Conservation (phyloP, 2,113 vertebrate species). For the Sturnus vulgaris region DNA sequence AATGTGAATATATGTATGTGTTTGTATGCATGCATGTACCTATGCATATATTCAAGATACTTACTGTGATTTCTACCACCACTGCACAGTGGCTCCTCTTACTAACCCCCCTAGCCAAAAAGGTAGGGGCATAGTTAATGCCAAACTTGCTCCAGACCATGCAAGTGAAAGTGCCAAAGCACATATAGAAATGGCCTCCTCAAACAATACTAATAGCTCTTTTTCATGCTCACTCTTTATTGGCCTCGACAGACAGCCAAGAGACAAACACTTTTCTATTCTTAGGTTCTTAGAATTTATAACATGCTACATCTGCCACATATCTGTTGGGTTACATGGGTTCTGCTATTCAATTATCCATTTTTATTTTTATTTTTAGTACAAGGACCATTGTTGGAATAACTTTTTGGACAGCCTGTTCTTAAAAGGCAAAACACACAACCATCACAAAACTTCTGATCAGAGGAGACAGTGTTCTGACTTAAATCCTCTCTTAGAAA, state of each 20-base stretch:
- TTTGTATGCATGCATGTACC: background rate
- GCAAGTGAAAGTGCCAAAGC: slow-evolving; percentile 40
- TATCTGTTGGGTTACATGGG: slow-evolving; percentile 13
- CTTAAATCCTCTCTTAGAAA: background rate
- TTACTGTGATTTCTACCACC: slow-evolving; percentile 19
- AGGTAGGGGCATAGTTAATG: slow-evolving; percentile 19
- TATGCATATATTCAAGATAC: background rate
- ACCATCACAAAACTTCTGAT: background rate
- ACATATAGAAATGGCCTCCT: background rate
- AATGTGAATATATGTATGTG: background rate
- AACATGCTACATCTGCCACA: slow-evolving; percentile 55
- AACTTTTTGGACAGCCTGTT: background rate
- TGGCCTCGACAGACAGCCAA: background rate
- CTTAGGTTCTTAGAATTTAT: slow-evolving; percentile 43
- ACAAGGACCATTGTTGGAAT: background rate
- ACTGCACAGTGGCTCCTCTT: slow-evolving; percentile 10
- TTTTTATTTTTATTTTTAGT: slow-evolving; percentile 41
- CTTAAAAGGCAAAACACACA: background rate
- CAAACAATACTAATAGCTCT: background rate
- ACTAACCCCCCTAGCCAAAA: slow-evolving; percentile 31
- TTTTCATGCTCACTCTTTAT: slow-evolving; percentile 18
- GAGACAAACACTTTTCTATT: slow-evolving; percentile 16
- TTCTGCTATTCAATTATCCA: background rate
- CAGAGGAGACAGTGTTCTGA: background rate
- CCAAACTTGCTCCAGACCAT: background rate